Evolutionary conservation across 2,113 vertebrate species (phyloP), one percentile per base, ranked within the genome.

Genomic region (Condylura cristata): DNA sequence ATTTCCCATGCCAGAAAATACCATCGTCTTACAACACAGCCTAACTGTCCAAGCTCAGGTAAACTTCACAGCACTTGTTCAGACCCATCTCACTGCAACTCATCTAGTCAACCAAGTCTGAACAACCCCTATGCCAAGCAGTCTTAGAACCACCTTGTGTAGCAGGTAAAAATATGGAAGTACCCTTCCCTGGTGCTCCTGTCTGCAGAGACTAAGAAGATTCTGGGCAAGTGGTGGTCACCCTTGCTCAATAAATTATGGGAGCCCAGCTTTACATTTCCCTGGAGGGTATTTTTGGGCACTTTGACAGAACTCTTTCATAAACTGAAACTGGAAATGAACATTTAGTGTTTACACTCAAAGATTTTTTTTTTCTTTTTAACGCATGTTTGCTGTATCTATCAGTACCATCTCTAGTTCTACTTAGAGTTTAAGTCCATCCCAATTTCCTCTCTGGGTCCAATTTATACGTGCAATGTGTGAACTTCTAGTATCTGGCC

Each of bases 391-490:
- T 56, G 39, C 44, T 37, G 58, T 34, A 1, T 61, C 37, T 32
- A 14, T 14, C 28, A 34, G 5, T 48, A 66, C 20, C 8, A 17
- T 61, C 39, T 61, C 51, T 53, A 53, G 79, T 82, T 82, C 13
- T 84, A 68, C 68, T 72, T 74, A 66, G 37, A 79, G 30, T 70
- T 94, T 83, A 80, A 86, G 93, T 79, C 16, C 56, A 91, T 18
- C 46, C n/a, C 65, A 65, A 89, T 86, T 75, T 37, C 6, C 17
- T 44, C 28, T 76, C 18, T 86, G 11, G 37, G 22, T 10, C 71
- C 34, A 51, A 34, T 63, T 46, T 87, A 78, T 0, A 93, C 22
- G 91, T 85, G 2, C 2, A 53, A 22, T 71, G 16, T 63, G 34
- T 71, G 48, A 48, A 71, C 80, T 56, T 86, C 14, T 87, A 41